Percentiles rank a stretch among this genome's conserved stretches.
phyloP scores from a whole-genome alignment of 37 sponge, comb jelly and placozoan genomes.

The Ianthella basta region DNA sequence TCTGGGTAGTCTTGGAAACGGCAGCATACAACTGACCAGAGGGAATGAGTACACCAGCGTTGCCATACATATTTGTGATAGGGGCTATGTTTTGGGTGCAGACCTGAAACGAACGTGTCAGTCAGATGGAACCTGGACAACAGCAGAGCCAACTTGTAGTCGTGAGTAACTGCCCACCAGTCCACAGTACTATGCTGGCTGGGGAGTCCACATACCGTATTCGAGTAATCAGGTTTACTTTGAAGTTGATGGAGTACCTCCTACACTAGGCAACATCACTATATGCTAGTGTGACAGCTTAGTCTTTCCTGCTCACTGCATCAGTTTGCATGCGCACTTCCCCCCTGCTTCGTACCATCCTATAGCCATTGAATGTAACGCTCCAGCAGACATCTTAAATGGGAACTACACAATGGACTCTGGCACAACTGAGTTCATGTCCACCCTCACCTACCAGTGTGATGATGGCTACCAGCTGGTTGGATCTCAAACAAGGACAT shows the following conservation, averaged over 20 bases:
- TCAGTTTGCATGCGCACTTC: too few relatives aligned
- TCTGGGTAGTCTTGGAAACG: too few relatives aligned
- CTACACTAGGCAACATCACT: too few relatives aligned
- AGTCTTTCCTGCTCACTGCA: too few relatives aligned
- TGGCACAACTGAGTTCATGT: not conserved
- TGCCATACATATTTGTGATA: not conserved
- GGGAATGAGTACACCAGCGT: too few relatives aligned
- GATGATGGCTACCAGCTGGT: not conserved
- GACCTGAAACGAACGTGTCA: not conserved
- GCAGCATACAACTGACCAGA: too few relatives aligned
- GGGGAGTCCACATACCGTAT: too few relatives aligned
- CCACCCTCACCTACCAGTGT: not conserved
- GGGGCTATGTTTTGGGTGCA: not conserved
- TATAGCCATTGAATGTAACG: not conserved
- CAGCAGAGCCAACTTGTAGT: constrained; percentile 7
- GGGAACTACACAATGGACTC: not conserved
- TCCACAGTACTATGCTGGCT: too few relatives aligned
- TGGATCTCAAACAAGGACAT: not conserved
- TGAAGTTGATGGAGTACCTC: too few relatives aligned
- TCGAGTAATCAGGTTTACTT: too few relatives aligned
- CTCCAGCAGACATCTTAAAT: too few relatives aligned
- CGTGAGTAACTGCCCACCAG: not conserved
- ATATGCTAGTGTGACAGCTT: too few relatives aligned
- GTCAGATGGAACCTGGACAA: not conserved
- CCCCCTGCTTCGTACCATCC: not conserved